Evolutionary conservation across 2,797 vertebrate species (phyloP).

Genomic region (Oreortyx pictus): DNA sequence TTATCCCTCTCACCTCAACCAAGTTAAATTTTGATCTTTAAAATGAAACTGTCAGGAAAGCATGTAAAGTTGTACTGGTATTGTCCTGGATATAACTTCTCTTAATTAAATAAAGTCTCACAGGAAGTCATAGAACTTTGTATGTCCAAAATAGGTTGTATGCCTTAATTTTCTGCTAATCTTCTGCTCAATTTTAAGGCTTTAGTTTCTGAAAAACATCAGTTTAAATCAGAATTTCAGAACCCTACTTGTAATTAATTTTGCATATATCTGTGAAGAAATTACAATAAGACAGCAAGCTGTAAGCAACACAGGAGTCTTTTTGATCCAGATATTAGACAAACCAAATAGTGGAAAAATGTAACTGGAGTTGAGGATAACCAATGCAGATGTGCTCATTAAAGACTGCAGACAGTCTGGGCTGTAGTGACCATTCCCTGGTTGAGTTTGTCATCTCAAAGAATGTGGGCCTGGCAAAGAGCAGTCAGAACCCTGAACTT

Average conservation of each 20-base stretch:
- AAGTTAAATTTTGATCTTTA: background rate
- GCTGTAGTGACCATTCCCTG: background rate
- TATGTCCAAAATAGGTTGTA: rapidly evolving
- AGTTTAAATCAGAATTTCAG: background rate
- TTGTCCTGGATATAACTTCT: background rate
- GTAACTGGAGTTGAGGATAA: background rate
- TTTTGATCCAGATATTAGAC: background rate
- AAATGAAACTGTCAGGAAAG: background rate
- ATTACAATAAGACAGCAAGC: rapidly evolving
- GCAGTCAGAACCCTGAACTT: background rate
- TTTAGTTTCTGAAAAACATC: background rate
- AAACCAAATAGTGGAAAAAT: background rate
- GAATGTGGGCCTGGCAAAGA: background rate
- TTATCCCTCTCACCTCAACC: rapidly evolving
- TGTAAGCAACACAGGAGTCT: background rate
- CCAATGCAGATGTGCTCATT: background rate
- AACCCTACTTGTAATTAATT: background rate
- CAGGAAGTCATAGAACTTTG: background rate
- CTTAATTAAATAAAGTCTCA: background rate
- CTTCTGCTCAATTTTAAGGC: rapidly evolving
- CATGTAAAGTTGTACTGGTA: rapidly evolving
- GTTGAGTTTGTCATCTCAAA: background rate
- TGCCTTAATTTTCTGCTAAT: background rate
- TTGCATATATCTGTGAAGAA: background rate
- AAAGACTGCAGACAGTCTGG: background rate